phyloP scores from a whole-genome alignment of 2,113 vertebrate species.

The Grammatotria lemairii region DNA sequence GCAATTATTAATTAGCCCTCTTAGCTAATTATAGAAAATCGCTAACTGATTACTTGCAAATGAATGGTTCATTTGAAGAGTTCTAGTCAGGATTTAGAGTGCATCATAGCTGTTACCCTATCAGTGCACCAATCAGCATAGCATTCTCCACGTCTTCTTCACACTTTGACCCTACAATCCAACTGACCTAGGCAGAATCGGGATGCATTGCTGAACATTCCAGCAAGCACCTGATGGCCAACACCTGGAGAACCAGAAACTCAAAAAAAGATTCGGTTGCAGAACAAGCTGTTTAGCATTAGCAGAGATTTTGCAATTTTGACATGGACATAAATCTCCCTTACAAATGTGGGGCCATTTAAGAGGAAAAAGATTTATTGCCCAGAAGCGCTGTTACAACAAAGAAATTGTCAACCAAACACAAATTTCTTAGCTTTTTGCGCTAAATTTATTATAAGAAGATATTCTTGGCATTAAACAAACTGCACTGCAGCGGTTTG shows the following conservation, averaged over 20 bases:
- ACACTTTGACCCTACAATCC: background rate
- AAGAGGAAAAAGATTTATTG: background rate
- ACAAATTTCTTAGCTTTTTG: background rate
- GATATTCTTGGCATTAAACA: background rate
- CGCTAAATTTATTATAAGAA: background rate
- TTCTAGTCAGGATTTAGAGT: background rate
- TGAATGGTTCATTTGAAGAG: background rate
- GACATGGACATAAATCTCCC: background rate
- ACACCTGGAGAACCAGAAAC: background rate
- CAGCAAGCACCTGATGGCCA: background rate
- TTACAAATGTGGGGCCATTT: background rate
- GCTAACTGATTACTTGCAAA: background rate
- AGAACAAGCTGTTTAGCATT: background rate
- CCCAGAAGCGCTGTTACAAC: background rate
- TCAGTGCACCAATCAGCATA: background rate
- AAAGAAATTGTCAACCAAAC: background rate
- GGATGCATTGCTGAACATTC: background rate
- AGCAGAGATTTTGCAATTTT: background rate
- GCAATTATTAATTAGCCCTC: background rate
- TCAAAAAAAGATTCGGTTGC: background rate
- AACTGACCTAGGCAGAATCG: background rate
- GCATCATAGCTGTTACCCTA: background rate
- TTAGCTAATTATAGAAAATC: background rate
- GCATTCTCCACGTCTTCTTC: background rate
- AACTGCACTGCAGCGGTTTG: background rate